A percentile compares a stretch with the other conserved stretches of the same genome.
These are phyloP conservation scores for Heliocidaris erythrogramma DNA, from an alignment of 35 echinoderm and acorn worm species.

Conservation along the genomic window DNA sequence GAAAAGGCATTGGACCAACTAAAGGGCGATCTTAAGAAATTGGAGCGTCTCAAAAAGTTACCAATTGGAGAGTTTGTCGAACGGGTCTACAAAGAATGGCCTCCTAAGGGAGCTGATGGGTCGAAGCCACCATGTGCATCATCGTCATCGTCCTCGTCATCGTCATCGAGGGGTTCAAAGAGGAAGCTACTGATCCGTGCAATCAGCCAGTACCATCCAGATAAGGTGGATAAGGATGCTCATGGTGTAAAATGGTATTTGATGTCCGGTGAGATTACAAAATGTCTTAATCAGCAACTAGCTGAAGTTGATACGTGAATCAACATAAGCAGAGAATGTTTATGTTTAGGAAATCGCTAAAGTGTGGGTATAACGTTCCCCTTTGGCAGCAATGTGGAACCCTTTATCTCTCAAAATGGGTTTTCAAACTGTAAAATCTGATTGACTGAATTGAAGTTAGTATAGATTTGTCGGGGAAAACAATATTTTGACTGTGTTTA, in stretches of 20 bases:
- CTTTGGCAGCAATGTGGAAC: no score
- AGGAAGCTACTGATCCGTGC: constrained; percentile 44
- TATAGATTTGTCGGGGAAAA: no score
- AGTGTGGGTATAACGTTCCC: no score
- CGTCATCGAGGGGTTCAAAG: not conserved
- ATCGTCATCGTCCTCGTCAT: not conserved
- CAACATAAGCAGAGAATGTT: no score
- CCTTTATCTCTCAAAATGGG: no score
- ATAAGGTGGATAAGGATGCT: constrained; percentile 48
- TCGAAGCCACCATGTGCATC: not conserved
- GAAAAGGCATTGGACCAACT: not conserved
- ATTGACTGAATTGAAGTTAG: no score
- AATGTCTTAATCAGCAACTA: not conserved
- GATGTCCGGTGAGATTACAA: constrained; percentile 50
- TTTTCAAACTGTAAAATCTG: no score
- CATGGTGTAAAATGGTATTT: constrained; percentile 60
- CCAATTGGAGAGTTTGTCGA: not conserved
- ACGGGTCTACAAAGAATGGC: not conserved
- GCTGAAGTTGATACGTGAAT: not conserved
- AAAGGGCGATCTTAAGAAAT: not conserved
- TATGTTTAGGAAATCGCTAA: no score
- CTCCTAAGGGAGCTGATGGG: not conserved
- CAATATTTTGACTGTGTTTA: no score
- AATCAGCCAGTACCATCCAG: constrained; percentile 52
- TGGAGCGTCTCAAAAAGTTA: not conserved